Percentiles rank a stretch among this genome's conserved stretches.
Evolutionary conservation across 2,113 vertebrate genomes (phyloP).

Genomic region (Rhinogobius similis): DNA sequence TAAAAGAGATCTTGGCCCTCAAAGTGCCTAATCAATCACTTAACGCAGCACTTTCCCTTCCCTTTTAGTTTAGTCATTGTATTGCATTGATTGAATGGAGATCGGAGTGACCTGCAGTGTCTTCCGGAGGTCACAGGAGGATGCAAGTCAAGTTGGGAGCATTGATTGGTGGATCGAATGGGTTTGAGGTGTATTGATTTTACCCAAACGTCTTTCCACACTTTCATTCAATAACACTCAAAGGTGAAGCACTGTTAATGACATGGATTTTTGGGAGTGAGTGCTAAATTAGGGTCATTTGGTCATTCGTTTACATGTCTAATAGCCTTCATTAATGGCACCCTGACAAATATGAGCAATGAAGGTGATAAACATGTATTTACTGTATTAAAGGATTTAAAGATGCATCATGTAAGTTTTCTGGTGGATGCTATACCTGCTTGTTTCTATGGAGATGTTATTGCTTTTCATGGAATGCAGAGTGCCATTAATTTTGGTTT

Average conservation of each 20-base stretch:
- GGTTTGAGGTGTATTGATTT: constrained; percentile 58
- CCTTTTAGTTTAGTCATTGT: constrained; percentile 29
- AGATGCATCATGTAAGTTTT: no score
- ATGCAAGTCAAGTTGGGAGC: constrained; percentile 49
- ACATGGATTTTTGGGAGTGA: not conserved
- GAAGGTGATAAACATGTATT: no score
- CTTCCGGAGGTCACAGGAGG: constrained; percentile 35
- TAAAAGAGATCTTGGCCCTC: constrained; percentile 3
- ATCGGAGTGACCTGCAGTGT: constrained; percentile 58
- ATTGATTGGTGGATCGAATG: constrained; percentile 54
- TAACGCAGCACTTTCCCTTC: constrained; percentile 18
- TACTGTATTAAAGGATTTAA: no score
- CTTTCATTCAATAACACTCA: constrained; percentile 3
- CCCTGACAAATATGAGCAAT: not conserved
- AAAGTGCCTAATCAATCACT: constrained; percentile 26
- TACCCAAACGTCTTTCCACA: constrained; percentile 30
- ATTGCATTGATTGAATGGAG: constrained; percentile 42
- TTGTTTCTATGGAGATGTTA: not conserved
- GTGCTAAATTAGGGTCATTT: not conserved
- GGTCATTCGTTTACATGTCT: not conserved
- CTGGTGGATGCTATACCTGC: not conserved
- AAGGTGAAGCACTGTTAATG: constrained; percentile 12
- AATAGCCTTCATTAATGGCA: not conserved
- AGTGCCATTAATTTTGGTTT: no score
- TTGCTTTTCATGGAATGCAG: not conserved